These are phyloP conservation scores for Peromyscus aztecus DNA, from an alignment of 2,797 vertebrate species.

Conservation along the genomic window DNA sequence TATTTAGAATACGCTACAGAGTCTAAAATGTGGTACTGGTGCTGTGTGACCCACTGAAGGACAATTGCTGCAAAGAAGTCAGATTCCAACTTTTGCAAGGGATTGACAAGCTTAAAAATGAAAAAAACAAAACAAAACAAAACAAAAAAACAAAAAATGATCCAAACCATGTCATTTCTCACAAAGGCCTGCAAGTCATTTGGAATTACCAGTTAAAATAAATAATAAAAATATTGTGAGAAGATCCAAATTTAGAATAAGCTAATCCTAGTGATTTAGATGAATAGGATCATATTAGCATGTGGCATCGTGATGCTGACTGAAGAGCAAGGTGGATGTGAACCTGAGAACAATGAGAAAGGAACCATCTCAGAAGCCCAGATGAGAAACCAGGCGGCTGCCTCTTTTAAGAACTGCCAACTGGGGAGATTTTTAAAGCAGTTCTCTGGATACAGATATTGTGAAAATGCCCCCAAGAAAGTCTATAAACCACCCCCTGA, in stretches of 20 bases:
- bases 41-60: neutral
- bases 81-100: conserved; percentile 12
- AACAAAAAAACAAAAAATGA: neutral
- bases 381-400: neutral
- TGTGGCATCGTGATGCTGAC: neutral
- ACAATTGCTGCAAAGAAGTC: conserved; percentile 39
- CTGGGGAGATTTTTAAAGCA: neutral
- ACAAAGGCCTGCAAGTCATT: conserved; percentile 19
- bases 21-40: neutral
- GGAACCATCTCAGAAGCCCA: conserved; percentile 47
- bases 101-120: neutral
- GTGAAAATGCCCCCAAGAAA: neutral
- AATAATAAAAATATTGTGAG: neutral
- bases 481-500: neutral
- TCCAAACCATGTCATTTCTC: neutral
- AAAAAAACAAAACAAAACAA: neutral
- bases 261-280: neutral
- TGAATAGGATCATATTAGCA: neutral
- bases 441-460: neutral
- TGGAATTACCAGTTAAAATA: neutral
- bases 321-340: neutral
- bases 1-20: neutral
- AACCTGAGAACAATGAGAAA: neutral
- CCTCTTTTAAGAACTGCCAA: neutral
- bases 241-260: conserved; percentile 52